Percentiles rank a stretch among this genome's conserved stretches.
phyloP scores from a whole-genome alignment of 2,797 vertebrate genomes.

The Sphaeramia orbicularis region DNA sequence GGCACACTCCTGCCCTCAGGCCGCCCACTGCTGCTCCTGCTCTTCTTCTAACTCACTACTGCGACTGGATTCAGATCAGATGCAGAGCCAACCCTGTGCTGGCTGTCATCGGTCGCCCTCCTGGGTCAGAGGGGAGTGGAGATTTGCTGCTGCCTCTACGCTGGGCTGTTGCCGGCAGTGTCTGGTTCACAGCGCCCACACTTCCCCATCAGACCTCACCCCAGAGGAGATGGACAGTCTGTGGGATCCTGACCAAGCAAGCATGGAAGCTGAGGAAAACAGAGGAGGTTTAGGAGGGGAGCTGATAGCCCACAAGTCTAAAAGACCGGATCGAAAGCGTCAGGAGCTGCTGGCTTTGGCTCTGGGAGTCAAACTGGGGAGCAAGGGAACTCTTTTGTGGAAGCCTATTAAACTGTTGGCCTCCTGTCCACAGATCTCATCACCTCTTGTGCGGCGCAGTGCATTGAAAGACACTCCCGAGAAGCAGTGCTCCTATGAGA shows the following conservation, averaged over 20 bases:
- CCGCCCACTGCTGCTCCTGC: slow-evolving; percentile 80
- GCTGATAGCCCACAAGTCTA: slow-evolving; percentile 86
- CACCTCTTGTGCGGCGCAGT: slow-evolving; percentile 92
- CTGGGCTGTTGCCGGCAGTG: slow-evolving; percentile 60
- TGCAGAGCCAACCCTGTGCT: slow-evolving; percentile 84
- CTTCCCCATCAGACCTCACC: slow-evolving; percentile 68
- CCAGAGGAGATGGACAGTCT: slow-evolving; percentile 83
- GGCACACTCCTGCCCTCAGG: slow-evolving; percentile 91
- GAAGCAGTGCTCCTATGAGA: slow-evolving; percentile 96
- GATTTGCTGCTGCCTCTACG: slow-evolving; percentile 83
- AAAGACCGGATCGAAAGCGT: slow-evolving; percentile 88
- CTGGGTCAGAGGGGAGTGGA: slow-evolving; percentile 90
- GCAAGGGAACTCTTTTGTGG: slow-evolving; percentile 91
- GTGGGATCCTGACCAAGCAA: slow-evolving; percentile 77
- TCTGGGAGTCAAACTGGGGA: slow-evolving; percentile 92
- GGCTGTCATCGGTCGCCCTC: slow-evolving; percentile 86
- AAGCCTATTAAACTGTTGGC: slow-evolving; percentile 97
- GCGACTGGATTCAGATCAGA: slow-evolving; percentile 81
- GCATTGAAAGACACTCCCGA: slow-evolving; percentile 91
- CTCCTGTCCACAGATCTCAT: slow-evolving; percentile 97
- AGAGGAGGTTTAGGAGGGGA: slow-evolving; percentile 84
- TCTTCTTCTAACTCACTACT: slow-evolving; percentile 54
- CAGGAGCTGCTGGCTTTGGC: slow-evolving; percentile 95
- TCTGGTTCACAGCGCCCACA: slow-evolving; percentile 71
- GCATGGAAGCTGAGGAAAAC: slow-evolving; percentile 64